Evolutionary conservation across 2,888 invertebrate species (phyloP), one percentile per base, ranked within the genome.

Genomic region (Cheilosia soror): DNA sequence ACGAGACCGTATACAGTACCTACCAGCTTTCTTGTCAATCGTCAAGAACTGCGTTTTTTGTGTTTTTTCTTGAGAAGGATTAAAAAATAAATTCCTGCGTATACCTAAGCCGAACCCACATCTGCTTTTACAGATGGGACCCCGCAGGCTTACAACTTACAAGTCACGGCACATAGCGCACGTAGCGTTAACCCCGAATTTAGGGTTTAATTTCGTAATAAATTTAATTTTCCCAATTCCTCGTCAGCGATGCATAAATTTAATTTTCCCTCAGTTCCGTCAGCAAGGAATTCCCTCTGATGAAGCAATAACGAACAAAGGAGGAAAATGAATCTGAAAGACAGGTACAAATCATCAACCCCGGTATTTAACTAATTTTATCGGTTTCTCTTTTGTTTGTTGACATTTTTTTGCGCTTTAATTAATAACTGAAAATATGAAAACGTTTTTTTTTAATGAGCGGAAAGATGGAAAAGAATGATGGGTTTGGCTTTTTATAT

Each of bases 241-340:
- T 62, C 37, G 31, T 69, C 77, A 55, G 40, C 62, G 77, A 77
- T 62, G 77, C 77, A 62, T 77, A 77, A 69, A 78, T 78, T 78
- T 71, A 71, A 78, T 71, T 78, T 63, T 55, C 20, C 53, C 27
- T 55, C 42, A 7, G 20, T 66, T 55, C 55, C 37, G 37, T 44
- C 55, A 51, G 63, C 13, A 20, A 37, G 15, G 13, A 57, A 49
- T 44, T 66, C 15, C 42, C 7, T 25, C 20, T 27, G 27, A 63
- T 47, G 63, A 77, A 42, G 44, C 60, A 77, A 47, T 69, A 53
- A 37, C 15, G 20, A 68, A 11, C 53, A 20, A 13, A 11, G 29
- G n/a, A 31, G 4, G 57, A n/a, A 9, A 33, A 49, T 49, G n/a
- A 40, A 15, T 7, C 7, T 40, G 40, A 60, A 69, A 29, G 55